Percentiles rank a stretch among this genome's conserved stretches.
phyloP scores from a whole-genome alignment of 2,797 vertebrate genomes.

The Oreochromis grahami region DNA sequence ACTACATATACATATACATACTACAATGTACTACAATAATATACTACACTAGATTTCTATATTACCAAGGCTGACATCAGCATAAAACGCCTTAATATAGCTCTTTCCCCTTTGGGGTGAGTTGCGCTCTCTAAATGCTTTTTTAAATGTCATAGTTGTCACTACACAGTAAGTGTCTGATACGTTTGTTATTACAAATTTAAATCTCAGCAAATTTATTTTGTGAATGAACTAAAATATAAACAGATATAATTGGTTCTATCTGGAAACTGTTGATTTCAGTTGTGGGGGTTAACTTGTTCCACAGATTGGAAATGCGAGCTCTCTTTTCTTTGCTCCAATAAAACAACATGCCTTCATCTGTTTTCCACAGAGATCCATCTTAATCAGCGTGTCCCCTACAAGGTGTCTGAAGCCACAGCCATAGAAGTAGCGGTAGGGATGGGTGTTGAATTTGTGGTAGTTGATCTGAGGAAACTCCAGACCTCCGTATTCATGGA shows the following conservation, averaged over 20 bases:
- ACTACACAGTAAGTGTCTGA: not conserved
- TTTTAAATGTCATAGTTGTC: not conserved
- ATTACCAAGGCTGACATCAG: not conserved
- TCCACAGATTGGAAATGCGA: not conserved
- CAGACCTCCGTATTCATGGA: constrained; percentile 81
- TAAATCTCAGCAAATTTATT: not conserved
- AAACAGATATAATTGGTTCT: rapidly evolving
- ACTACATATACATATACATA: rapidly evolving
- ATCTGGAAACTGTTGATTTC: not conserved
- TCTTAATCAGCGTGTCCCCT: constrained; percentile 86
- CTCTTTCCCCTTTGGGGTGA: not conserved
- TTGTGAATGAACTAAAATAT: not conserved
- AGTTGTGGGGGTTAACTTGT: not conserved
- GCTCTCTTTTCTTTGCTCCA: not conserved
- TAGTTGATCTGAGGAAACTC: constrained; percentile 95
- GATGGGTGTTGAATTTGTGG: constrained; percentile 72
- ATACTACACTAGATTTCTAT: not conserved
- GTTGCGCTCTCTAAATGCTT: rapidly evolving
- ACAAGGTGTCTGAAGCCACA: constrained; percentile 89
- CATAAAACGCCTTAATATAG: rapidly evolving
- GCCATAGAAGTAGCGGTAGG: constrained; percentile 87
- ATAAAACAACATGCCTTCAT: constrained; percentile 73
- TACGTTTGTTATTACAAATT: rapidly evolving
- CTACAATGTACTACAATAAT: not conserved
- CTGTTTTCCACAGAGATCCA: constrained; percentile 80